Evolutionary conservation across 1,140 invertebrate genomes (phyloP).

Genomic region (Dermatophagoides farinae): DNA sequence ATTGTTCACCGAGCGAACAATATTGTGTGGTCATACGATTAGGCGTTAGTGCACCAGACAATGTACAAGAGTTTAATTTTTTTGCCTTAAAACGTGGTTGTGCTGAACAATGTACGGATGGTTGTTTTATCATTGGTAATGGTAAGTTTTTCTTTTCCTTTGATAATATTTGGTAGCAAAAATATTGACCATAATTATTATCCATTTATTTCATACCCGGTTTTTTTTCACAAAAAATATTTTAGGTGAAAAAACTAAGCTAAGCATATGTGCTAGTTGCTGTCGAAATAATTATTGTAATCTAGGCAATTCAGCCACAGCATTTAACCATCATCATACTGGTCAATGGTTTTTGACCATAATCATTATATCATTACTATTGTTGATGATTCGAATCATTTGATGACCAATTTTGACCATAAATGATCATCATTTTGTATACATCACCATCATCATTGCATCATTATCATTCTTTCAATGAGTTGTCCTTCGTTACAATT

Average conservation of each 20-base stretch:
- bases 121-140: constrained; percentile 12
- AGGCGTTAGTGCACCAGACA: background rate
- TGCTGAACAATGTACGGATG: constrained; percentile 1
- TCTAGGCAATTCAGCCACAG: background rate
- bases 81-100: constrained; percentile 6
- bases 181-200: background rate
- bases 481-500: too few species aligned
- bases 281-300: constrained; percentile 9
- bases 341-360: background rate
- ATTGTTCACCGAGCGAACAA: background rate
- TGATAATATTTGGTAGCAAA: background rate
- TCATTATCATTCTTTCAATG: too few species aligned
- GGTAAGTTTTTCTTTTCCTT: background rate
- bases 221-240: background rate
- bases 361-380: background rate
- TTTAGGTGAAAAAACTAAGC: constrained; percentile 10
- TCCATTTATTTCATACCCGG: background rate
- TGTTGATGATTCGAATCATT: background rate
- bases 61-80: constrained; percentile 2
- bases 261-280: constrained; percentile 8
- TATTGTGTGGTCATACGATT: constrained; percentile 7
- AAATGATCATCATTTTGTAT: too few species aligned
- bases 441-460: too few species aligned
- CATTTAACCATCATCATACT: background rate
- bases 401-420: too few species aligned